phyloP scores from a whole-genome alignment of 2,888 invertebrate genomes.

The Microctonus brassicae region DNA sequence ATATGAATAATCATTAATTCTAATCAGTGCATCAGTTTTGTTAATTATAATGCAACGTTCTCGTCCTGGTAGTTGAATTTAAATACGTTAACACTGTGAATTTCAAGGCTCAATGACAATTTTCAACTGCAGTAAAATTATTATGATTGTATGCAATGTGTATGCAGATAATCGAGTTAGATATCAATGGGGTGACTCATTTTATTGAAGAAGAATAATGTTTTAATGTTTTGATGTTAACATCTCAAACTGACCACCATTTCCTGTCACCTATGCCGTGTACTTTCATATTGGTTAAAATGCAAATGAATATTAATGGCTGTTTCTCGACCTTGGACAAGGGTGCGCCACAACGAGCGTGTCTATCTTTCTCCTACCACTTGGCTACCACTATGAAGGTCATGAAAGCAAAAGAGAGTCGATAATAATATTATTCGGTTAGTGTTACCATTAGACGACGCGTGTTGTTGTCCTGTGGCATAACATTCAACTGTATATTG shows the following conservation, averaged over 20 bases:
- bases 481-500: not conserved
- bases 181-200: not conserved
- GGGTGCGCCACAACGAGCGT: conserved; percentile 46
- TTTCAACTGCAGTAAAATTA: not conserved
- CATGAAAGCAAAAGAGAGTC: conserved; percentile 36
- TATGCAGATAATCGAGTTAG: no score
- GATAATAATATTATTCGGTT: conserved; percentile 40
- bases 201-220: not conserved
- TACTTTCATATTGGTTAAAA: conserved; percentile 12
- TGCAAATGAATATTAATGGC: not conserved
- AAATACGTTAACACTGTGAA: not conserved
- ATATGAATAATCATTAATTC: no score
- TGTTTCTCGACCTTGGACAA: conserved; percentile 48
- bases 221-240: not conserved
- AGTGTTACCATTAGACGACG: not conserved
- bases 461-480: not conserved
- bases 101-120: conserved; percentile 12
- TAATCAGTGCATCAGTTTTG: no score
- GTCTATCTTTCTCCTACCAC: conserved; percentile 31
- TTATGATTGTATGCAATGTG: not conserved
- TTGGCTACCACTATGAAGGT: conserved; percentile 24
- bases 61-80: not conserved
- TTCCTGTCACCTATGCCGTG: not conserved
- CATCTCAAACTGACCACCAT: not conserved
- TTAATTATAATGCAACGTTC: not conserved